Conservation (phyloP, 2,797 vertebrate species). For the Coilia nasus region DNA sequence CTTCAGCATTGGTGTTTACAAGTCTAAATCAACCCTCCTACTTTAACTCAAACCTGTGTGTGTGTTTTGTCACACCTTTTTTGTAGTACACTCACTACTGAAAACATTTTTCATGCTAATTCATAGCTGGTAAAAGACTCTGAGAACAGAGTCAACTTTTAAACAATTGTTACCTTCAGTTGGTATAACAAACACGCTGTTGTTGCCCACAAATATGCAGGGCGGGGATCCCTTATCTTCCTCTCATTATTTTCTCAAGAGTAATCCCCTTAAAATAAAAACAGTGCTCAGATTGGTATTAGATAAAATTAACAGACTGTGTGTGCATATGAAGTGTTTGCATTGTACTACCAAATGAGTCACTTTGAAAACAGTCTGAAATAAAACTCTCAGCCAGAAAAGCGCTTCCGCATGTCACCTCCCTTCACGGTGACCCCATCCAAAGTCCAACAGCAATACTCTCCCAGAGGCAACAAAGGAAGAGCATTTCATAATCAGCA, state of each 20-base stretch:
- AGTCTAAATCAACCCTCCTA: background rate
- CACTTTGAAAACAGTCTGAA: slow-evolving; percentile 7
- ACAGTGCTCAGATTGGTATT: background rate
- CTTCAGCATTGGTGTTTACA: background rate
- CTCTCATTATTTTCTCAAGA: slow-evolving; percentile 15
- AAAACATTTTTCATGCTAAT: background rate
- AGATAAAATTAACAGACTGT: background rate
- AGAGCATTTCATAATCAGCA: slow-evolving; percentile 56
- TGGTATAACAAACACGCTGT: slow-evolving; percentile 23
- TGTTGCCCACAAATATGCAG: slow-evolving; percentile 7
- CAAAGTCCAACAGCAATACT: slow-evolving; percentile 32
- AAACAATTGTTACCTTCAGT: slow-evolving; percentile 25
- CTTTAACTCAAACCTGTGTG: background rate
- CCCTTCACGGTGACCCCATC: slow-evolving; percentile 29
- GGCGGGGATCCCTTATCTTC: background rate
- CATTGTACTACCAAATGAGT: background rate
- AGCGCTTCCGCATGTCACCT: slow-evolving; percentile 17
- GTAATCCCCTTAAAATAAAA: background rate
- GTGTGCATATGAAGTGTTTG: background rate
- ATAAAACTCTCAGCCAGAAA: background rate
- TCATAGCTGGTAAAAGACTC: slow-evolving; percentile 19
- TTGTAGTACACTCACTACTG: background rate
- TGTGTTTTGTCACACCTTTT: background rate
- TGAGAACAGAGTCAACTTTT: slow-evolving; percentile 23
- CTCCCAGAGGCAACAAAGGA: slow-evolving; percentile 37